Conservation (phyloP, 2,888 invertebrate genomes). For the Drosophila mimica region DNA sequence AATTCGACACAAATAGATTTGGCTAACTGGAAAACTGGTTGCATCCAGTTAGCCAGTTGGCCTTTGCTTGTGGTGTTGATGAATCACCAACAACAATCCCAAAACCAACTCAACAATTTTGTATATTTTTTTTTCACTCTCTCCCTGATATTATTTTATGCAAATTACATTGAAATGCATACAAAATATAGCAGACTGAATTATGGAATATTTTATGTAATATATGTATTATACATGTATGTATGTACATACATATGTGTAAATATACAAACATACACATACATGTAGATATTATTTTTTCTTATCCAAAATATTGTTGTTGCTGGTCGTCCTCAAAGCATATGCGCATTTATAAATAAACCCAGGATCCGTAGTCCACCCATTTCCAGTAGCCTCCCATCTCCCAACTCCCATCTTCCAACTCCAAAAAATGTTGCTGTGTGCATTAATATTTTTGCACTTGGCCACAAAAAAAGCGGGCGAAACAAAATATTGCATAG, state of each 20-base stretch:
- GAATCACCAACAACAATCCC: constrained; percentile 20
- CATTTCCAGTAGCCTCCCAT: neutral
- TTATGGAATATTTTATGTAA: constrained; percentile 11
- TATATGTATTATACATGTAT: neutral
- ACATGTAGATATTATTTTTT: constrained; percentile 7
- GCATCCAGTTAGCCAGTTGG: constrained; percentile 10
- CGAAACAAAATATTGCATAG: neutral
- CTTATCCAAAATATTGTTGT: constrained; percentile 25
- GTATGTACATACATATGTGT: neutral
- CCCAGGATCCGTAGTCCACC: constrained; percentile 11
- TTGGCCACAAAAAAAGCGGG: constrained; percentile 9
- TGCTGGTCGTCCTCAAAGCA: constrained; percentile 24
- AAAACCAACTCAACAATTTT: constrained; percentile 1
- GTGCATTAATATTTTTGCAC: constrained; percentile 24
- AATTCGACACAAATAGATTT: constrained; percentile 2
- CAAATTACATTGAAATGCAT: constrained; percentile 52
- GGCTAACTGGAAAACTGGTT: constrained; percentile 9
- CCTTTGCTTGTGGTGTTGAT: constrained; percentile 24
- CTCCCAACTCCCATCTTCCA: neutral
- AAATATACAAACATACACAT: neutral
- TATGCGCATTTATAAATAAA: constrained; percentile 58
- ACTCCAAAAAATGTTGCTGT: neutral
- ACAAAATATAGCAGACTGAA: constrained; percentile 30
- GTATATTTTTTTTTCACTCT: constrained; percentile 6
- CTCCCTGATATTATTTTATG: constrained; percentile 53